Conservation (phyloP, 2,888 invertebrate species). For the Lochmaea crataegi region DNA sequence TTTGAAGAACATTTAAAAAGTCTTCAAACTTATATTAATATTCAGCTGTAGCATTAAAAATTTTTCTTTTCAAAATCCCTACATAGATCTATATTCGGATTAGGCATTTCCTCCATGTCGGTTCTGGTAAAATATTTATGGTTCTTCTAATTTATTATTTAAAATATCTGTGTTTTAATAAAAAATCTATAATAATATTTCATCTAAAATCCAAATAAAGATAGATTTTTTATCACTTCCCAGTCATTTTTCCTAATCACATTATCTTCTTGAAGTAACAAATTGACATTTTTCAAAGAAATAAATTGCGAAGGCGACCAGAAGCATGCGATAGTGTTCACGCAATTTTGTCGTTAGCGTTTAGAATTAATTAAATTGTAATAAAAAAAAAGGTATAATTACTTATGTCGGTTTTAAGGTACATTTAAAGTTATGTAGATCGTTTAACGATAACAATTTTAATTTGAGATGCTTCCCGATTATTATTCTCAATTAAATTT, state of each 20-base stretch:
- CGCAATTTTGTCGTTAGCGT: constrained; percentile 46
- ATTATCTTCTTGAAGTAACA: constrained; percentile 39
- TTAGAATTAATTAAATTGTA: constrained; percentile 46
- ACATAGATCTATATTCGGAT: no score
- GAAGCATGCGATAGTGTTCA: constrained; percentile 42
- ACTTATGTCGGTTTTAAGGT: constrained; percentile 26
- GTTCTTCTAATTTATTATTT: no score
- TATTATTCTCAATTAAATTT: neutral
- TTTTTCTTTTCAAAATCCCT: no score
- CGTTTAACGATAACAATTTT: neutral
- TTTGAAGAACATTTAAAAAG: no score
- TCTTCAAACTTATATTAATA: no score
- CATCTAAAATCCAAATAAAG: neutral
- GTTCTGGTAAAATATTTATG: no score
- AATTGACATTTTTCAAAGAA: constrained; percentile 39
- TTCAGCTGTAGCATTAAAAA: no score
- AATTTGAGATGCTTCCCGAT: neutral
- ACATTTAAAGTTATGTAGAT: constrained; percentile 28
- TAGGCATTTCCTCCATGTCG: no score
- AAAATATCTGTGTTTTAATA: no score
- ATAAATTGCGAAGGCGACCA: constrained; percentile 37
- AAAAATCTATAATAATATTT: no score
- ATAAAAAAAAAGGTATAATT: constrained; percentile 38
- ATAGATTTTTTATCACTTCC: neutral
- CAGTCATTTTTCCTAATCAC: constrained; percentile 13